Base-by-base conservation (phyloP, 2,113 vertebrate genomes). In the Lepus americanus region DNA sequence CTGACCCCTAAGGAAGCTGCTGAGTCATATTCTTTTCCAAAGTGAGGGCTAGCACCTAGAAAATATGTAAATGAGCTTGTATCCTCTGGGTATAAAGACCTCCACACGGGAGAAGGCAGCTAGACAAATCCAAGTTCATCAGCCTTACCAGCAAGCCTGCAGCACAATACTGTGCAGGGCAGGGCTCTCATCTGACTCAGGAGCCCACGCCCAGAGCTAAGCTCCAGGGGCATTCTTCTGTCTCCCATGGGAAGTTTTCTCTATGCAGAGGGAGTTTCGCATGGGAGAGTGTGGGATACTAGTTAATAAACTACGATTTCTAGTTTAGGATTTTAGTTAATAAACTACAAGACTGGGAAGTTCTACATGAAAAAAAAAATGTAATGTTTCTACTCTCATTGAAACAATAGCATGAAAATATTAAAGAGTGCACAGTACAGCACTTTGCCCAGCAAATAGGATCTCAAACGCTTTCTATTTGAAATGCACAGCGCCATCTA, bases 401-500 rank as follows among this genome's bases (percentile, higher is more conserved):
- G 76, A 89, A 84, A 91, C 51, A 85, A 85, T 61, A 64, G 61
- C 5, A 16, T 16, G 66, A 88, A 78, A 33, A 31, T 74, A 31
- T 95, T 85, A 86, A 92, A 12, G 33, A 63, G 79, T 4, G 14
- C 16, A 10, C 10, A 44, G 1, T 67, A 53, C 55, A 59, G 55
- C 17, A 67, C 59, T 82, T 20, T 59, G 29, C 31, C 44, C 51
- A 27, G 23, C 29, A 5, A 55, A 59, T 5, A 59, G 16, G 39
- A 74, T 23, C 19, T 1, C 53, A 77, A 16, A 12, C 3, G 25
- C 1, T 90, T 93, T 64, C 63, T 63, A 72, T 90, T 94, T 83
- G 78, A 90, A 85, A 94, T 83, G 81, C 64, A 86, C 72, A 97
- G 90, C n/a, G 82, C 97, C 97, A 97, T 44, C 97, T 97, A 95